These are phyloP conservation scores for Dryobotodes eremita DNA, from an alignment of 2,888 invertebrate species.

Conservation along the genomic window DNA sequence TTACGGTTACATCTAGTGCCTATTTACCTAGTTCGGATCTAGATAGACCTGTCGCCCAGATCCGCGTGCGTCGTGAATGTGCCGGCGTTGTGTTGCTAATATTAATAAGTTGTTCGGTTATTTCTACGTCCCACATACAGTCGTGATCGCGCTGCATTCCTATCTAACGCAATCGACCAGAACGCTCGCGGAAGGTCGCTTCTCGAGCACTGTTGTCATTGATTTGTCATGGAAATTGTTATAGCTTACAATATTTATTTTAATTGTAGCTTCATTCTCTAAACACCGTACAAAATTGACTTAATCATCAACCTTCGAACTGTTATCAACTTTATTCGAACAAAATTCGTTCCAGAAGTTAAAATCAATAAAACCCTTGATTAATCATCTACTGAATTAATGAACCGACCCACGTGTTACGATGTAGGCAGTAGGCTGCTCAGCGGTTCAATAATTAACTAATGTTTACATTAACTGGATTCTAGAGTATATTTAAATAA, in stretches of 20 bases:
- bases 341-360: slow-evolving; percentile 26
- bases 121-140: slow-evolving; percentile 78
- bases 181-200: slow-evolving; percentile 79
- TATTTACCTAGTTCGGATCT: slow-evolving; percentile 59
- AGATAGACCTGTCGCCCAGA: slow-evolving; percentile 69
- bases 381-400: slow-evolving; percentile 44
- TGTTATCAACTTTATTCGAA: slow-evolving; percentile 6
- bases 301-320: slow-evolving; percentile 15
- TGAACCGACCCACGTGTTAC: slow-evolving; percentile 57
- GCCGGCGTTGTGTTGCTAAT: slow-evolving; percentile 64
- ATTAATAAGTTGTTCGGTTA: slow-evolving; percentile 72
- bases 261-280: slow-evolving; percentile 10
- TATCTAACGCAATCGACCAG: slow-evolving; percentile 81
- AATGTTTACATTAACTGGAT: slow-evolving; percentile 65
- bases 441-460: slow-evolving; percentile 60
- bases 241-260: slow-evolving; percentile 28
- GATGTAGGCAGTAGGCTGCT: slow-evolving; percentile 45
- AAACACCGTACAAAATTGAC: slow-evolving; percentile 6
- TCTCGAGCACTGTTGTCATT: slow-evolving; percentile 57
- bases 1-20: slow-evolving; percentile 29
- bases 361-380: slow-evolving; percentile 36
- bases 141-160: slow-evolving; percentile 86
- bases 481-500: slow-evolving; percentile 61
- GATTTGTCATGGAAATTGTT: slow-evolving; percentile 61
- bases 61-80: slow-evolving; percentile 68